Conservation (phyloP, 2,797 vertebrate species). For the Clarias platycephalus region DNA sequence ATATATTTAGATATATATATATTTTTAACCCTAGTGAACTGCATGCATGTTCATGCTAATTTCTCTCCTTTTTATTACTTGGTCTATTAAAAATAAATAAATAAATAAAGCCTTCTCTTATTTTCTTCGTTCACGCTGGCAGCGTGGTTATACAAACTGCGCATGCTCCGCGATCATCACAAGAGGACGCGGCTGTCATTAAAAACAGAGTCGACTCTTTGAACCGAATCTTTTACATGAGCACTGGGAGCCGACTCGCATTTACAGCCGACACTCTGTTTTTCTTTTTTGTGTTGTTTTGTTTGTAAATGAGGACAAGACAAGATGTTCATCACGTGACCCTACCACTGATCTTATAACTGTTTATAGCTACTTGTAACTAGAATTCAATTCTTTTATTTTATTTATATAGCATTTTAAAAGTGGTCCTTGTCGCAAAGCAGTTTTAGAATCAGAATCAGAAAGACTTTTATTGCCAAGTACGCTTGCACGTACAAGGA, state of each 20-base stretch:
- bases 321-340: neutral
- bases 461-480: too few species aligned
- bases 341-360: neutral
- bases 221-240: neutral
- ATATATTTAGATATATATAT: neutral
- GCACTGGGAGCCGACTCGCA: neutral
- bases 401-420: too few species aligned
- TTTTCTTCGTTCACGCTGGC: neutral
- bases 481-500: too few species aligned
- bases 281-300: too few species aligned
- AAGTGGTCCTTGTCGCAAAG: too few species aligned
- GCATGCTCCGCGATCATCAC: neutral
- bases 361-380: neutral
- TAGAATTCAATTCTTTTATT: neutral
- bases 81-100: too few species aligned
- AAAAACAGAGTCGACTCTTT: conserved; percentile 7
- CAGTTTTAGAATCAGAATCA: too few species aligned
- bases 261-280: neutral
- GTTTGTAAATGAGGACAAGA: neutral
- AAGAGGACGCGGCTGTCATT: neutral
- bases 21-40: too few species aligned
- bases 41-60: neutral
- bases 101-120: neutral
- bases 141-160: neutral
- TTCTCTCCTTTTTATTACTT: neutral